Conservation (phyloP, 2,797 vertebrate genomes). For the Leptodactylus fallax region DNA sequence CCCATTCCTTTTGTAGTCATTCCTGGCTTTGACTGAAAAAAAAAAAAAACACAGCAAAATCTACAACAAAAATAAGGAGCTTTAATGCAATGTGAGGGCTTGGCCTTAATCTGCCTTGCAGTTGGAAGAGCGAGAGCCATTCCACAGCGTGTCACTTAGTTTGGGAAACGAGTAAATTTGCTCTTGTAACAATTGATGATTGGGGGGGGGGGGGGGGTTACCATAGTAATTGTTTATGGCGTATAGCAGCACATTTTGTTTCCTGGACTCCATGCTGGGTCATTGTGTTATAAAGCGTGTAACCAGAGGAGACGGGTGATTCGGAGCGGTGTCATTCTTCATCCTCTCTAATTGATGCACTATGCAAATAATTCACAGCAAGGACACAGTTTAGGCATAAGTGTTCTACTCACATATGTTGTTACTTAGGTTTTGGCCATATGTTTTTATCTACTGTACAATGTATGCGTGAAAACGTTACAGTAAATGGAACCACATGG, state of each 20-base stretch:
- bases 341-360: no score
- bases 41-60: no score
- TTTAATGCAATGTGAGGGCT: no score
- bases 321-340: not conserved
- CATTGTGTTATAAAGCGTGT: not conserved
- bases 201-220: not conserved
- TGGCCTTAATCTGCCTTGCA: no score
- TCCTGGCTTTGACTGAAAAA: no score
- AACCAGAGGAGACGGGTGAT: not conserved
- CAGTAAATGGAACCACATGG: not conserved
- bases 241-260: not conserved
- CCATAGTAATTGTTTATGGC: no score
- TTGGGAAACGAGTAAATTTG: no score
- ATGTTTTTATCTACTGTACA: conserved; percentile 1
- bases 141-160: no score
- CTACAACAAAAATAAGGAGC: no score
- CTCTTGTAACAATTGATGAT: not conserved
- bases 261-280: not conserved
- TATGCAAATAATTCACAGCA: not conserved
- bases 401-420: not conserved
- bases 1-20: no score
- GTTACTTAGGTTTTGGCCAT: not conserved
- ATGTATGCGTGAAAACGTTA: not conserved
- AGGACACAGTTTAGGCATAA: not conserved
- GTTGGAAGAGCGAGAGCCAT: no score